Percentiles rank a stretch among this genome's conserved stretches.
phyloP scores from a whole-genome alignment of 1,140 invertebrate genomes.

The Eumeta japonica region DNA sequence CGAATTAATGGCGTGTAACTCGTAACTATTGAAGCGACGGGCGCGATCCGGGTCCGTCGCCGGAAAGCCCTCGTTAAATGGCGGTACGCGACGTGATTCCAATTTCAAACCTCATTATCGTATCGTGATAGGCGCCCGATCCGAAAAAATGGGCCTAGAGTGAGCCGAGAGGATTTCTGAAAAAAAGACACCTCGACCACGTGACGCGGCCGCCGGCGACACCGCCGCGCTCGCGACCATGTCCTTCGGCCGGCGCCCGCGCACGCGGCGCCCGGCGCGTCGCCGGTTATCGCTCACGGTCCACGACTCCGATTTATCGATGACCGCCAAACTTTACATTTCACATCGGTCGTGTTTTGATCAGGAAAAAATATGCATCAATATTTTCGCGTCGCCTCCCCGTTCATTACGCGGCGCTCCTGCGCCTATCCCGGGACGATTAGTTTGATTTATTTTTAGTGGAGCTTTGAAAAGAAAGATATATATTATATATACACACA shows the following conservation, averaged over 20 bases:
- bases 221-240: too few species aligned
- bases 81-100: conserved; percentile 30
- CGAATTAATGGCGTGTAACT: conserved; percentile 23
- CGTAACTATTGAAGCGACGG: conserved; percentile 22
- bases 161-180: too few species aligned
- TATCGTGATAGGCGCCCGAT: background rate
- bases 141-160: conserved; percentile 19
- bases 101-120: conserved; percentile 49
- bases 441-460: too few species aligned
- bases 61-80: conserved; percentile 31
- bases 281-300: conserved; percentile 28
- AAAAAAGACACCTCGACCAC: too few species aligned
- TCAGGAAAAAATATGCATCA: background rate
- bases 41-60: conserved; percentile 28
- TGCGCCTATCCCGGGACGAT: background rate
- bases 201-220: too few species aligned
- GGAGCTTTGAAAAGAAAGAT: too few species aligned
- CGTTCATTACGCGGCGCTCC: background rate
- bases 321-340: too few species aligned
- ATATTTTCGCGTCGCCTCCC: background rate
- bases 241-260: conserved; percentile 11
- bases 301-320: too few species aligned
- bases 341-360: too few species aligned
- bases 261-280: conserved; percentile 21
- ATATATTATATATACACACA: too few species aligned